phyloP scores from a whole-genome alignment of 2,888 invertebrate species.

The Pollenia griseotomentosa region DNA sequence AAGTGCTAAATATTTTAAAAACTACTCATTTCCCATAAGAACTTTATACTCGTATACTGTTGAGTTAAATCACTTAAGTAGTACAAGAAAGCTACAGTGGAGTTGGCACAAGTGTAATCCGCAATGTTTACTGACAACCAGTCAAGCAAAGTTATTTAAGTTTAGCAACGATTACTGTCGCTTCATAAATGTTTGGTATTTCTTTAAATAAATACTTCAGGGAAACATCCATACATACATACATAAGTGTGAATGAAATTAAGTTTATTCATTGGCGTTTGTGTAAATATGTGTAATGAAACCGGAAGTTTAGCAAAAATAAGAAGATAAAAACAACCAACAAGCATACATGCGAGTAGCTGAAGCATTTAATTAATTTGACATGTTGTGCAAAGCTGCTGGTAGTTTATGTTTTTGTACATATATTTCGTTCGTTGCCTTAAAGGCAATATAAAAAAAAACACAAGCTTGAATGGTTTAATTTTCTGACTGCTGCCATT shows the following conservation, averaged over 20 bases:
- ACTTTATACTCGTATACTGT: no score
- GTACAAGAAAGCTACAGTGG: no score
- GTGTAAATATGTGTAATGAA: not conserved
- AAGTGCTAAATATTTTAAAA: no score
- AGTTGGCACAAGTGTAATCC: no score
- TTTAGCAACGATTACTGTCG: no score
- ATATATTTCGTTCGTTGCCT: not conserved
- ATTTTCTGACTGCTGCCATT: slow-evolving; percentile 35
- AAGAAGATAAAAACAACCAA: slow-evolving; percentile 76
- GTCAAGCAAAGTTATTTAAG: no score
- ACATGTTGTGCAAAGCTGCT: slow-evolving; percentile 68
- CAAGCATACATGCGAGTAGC: slow-evolving; percentile 73
- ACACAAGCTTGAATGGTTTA: slow-evolving; percentile 18
- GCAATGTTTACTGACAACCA: no score
- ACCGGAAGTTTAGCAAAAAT: slow-evolving; percentile 23
- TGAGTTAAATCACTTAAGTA: no score
- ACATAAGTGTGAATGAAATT: not conserved
- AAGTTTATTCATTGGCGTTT: not conserved
- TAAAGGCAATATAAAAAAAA: slow-evolving; percentile 4
- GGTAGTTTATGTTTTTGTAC: slow-evolving; percentile 60
- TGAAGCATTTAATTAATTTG: slow-evolving; percentile 79
- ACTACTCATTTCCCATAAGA: no score
- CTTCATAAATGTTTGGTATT: no score
- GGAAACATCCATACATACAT: no score
- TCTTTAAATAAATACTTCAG: no score